These are phyloP conservation scores for Sphyrna mokarran DNA, from an alignment of 2,113 vertebrate genomes.

Conservation along the genomic window DNA sequence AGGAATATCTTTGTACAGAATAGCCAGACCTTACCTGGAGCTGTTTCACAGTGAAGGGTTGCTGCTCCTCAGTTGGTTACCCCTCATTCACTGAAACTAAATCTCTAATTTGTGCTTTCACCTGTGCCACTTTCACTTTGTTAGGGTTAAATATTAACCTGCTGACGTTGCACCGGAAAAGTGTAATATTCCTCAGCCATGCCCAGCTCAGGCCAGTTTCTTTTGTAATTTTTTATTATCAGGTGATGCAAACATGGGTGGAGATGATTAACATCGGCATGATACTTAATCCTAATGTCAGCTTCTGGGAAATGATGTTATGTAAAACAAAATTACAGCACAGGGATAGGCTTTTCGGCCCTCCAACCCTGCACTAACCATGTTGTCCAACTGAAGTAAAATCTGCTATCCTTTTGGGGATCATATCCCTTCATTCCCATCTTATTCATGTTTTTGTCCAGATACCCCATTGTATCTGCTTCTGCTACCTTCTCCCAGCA, in stretches of 20 bases:
- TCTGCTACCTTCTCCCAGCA: no score
- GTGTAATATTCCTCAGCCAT: neutral
- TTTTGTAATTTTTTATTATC: constrained; percentile 12
- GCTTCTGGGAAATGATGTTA: no score
- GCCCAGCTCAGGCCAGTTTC: neutral
- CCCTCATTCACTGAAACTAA: neutral
- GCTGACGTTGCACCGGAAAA: neutral
- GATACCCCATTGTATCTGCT: no score
- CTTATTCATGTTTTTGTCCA: no score
- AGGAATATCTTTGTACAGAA: neutral
- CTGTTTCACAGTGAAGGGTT: neutral
- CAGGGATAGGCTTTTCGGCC: no score
- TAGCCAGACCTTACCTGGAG: neutral
- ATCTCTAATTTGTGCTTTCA: neutral
- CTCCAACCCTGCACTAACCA: no score
- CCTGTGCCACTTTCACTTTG: neutral
- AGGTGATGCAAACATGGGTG: neutral
- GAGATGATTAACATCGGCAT: neutral
- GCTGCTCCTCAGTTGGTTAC: neutral
- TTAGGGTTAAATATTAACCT: constrained; percentile 11
- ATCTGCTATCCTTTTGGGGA: no score
- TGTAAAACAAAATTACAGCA: no score
- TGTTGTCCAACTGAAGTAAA: no score
- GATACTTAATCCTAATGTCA: neutral
- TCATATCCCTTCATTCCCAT: no score